phyloP scores from a whole-genome alignment of 1,140 invertebrate species.

The Pantala flavescens region DNA sequence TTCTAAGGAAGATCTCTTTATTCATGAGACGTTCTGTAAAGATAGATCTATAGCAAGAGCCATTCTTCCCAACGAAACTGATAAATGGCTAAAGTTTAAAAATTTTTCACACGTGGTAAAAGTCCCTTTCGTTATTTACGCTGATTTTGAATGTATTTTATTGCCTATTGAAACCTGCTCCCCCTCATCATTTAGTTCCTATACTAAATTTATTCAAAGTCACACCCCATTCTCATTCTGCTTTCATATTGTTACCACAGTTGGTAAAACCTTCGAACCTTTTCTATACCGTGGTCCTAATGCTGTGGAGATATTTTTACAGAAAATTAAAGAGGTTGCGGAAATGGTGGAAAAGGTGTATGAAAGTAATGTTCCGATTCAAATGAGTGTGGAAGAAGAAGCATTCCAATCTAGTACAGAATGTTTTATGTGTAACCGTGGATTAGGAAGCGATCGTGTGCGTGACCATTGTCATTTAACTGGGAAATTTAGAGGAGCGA shows the following conservation, averaged over 20 bases:
- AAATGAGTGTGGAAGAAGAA: neutral
- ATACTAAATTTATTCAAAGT: neutral
- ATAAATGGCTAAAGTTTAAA: neutral
- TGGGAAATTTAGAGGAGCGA: neutral
- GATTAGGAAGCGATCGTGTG: neutral
- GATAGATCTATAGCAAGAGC: neutral
- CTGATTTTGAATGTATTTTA: no score
- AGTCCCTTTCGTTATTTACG: no score
- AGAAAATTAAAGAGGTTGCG: neutral
- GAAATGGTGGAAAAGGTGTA: neutral
- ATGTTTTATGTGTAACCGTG: neutral
- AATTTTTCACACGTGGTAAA: no score
- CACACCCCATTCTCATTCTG: neutral
- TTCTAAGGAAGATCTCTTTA: neutral
- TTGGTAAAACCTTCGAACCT: neutral
- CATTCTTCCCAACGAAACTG: neutral
- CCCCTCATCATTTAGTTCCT: neutral
- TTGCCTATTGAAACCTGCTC: no score
- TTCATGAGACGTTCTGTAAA: neutral
- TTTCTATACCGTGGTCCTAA: neutral
- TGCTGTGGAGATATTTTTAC: neutral
- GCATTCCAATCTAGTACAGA: neutral
- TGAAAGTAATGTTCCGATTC: neutral
- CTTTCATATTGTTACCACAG: neutral
- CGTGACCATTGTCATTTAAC: neutral